phyloP scores from a whole-genome alignment of 2,797 vertebrate genomes.

The Gallinago nigripennis region DNA sequence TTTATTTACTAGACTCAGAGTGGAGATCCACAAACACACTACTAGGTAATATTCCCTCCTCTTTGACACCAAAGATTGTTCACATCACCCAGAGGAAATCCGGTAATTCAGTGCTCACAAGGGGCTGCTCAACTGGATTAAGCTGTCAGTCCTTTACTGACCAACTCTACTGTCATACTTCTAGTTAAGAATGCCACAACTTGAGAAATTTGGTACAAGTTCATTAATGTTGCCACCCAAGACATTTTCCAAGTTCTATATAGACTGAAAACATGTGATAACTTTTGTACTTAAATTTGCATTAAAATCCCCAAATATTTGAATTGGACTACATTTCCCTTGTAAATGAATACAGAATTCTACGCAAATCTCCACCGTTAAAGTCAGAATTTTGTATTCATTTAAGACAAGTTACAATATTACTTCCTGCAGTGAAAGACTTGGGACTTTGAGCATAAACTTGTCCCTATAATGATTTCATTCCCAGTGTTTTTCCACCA shows the following conservation, averaged over 20 bases:
- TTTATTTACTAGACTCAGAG: neutral
- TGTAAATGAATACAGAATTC: neutral
- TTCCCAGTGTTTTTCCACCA: neutral
- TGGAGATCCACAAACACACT: neutral
- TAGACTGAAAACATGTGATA: rapidly evolving
- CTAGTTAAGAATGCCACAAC: neutral
- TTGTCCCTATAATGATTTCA: neutral
- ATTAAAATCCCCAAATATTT: neutral
- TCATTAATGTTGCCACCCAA: neutral
- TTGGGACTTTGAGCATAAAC: neutral
- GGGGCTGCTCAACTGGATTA: neutral
- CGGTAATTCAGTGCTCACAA: neutral
- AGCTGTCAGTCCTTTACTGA: neutral
- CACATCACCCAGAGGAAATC: neutral
- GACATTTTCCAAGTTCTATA: neutral
- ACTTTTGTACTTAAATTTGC: neutral
- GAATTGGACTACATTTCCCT: neutral
- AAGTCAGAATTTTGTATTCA: too few species aligned
- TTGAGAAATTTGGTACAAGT: neutral
- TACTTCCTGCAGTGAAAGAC: neutral
- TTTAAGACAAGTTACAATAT: too few species aligned
- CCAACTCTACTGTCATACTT: neutral
- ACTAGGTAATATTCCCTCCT: neutral
- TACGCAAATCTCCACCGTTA: neutral
- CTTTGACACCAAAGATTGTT: neutral